Evolutionary conservation across 2,888 invertebrate genomes (phyloP).

Genomic region (Papilio protenor): DNA sequence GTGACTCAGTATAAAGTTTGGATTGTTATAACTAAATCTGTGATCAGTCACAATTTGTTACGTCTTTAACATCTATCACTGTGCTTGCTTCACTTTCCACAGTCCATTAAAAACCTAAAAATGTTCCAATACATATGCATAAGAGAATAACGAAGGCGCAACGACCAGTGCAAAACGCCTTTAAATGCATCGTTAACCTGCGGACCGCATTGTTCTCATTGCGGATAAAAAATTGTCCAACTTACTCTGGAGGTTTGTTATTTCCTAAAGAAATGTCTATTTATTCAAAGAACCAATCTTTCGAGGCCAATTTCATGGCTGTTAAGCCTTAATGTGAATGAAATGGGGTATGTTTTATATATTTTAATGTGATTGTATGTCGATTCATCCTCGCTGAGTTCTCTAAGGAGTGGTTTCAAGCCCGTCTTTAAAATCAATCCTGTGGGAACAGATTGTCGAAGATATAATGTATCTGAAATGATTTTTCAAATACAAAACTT

Average conservation of each 20-base stretch:
- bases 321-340: constrained; percentile 35
- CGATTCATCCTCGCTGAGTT: not conserved
- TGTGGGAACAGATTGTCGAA: not conserved
- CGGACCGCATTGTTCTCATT: constrained; percentile 51
- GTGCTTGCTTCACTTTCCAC: not conserved
- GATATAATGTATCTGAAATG: not conserved
- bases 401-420: not conserved
- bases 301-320: constrained; percentile 40
- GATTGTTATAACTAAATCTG: not conserved
- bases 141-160: constrained; percentile 47
- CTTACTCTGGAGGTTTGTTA: constrained; percentile 3
- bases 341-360: constrained; percentile 17
- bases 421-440: not conserved
- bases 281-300: constrained; percentile 31
- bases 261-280: constrained; percentile 34
- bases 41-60: not conserved
- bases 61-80: constrained; percentile 13
- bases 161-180: constrained; percentile 46
- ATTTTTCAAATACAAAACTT: no score
- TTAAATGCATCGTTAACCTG: constrained; percentile 54
- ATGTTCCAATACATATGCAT: constrained; percentile 52
- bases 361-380: constrained; percentile 2
- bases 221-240: constrained; percentile 47
- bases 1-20: not conserved
- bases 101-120: constrained; percentile 32